These are phyloP conservation scores for Euphydryas editha DNA, from an alignment of 2,888 invertebrate genomes.

Conservation along the genomic window DNA sequence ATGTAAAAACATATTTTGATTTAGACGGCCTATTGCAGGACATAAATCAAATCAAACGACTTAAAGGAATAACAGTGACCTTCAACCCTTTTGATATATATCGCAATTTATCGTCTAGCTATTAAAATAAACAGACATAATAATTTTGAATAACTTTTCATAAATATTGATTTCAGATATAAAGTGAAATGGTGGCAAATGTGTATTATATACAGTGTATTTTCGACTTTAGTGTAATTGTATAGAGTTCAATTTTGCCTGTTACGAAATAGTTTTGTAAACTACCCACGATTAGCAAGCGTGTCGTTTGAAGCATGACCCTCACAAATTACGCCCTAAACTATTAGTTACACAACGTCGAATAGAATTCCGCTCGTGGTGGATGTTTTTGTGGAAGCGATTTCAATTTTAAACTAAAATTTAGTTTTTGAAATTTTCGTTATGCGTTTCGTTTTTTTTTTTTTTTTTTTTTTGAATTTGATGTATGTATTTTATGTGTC, in stretches of 20 bases:
- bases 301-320: slow-evolving; percentile 26
- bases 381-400: not conserved
- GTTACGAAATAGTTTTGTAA: slow-evolving; percentile 12
- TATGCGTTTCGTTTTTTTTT: not conserved
- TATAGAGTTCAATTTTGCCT: not conserved
- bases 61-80: no score
- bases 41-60: no score
- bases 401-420: not conserved
- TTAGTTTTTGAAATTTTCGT: not conserved
- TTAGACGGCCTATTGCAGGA: no score
- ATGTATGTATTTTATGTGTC: not conserved
- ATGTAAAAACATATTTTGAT: no score
- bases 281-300: slow-evolving; percentile 22
- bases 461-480: not conserved
- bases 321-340: slow-evolving; percentile 22
- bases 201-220: not conserved
- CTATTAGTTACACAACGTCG: not conserved
- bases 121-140: not conserved
- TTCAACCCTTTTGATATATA: no score
- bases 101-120: no score
- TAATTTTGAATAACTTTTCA: not conserved
- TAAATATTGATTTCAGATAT: not conserved
- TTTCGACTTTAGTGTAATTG: not conserved
- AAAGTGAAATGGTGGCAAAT: not conserved
- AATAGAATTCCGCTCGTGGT: not conserved